phyloP scores from a whole-genome alignment of 2,797 vertebrate species.

The Alca torda region DNA sequence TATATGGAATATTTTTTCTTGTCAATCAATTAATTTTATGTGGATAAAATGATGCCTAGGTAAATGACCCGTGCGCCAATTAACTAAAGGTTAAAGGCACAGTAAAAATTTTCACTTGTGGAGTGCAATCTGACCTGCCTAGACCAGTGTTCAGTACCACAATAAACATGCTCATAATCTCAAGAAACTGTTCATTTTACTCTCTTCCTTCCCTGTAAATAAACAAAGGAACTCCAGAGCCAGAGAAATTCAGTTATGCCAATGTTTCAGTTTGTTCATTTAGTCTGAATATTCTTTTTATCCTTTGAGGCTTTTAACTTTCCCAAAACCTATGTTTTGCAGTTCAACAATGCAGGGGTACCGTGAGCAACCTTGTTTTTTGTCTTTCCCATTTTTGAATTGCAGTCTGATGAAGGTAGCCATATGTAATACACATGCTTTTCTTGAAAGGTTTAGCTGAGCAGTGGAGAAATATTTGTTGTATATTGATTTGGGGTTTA shows the following conservation, averaged over 20 bases:
- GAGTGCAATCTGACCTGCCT: not conserved
- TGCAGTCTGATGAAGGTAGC: not conserved
- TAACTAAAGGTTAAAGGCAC: not conserved
- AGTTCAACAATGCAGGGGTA: not conserved
- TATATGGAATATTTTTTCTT: not conserved
- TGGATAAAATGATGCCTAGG: not conserved
- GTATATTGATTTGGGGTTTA: not conserved
- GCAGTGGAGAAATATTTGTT: not conserved
- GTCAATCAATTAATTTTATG: not conserved
- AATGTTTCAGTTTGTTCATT: not conserved
- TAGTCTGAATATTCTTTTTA: not conserved
- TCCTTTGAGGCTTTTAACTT: slow-evolving; percentile 1
- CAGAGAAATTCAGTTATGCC: not conserved
- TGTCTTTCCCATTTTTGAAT: slow-evolving; percentile 4
- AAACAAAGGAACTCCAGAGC: not conserved
- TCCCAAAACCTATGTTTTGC: not conserved
- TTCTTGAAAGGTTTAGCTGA: not conserved
- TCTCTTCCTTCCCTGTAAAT: not conserved
- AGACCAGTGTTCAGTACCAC: not conserved
- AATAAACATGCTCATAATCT: not conserved
- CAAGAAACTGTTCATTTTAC: not conserved
- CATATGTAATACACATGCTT: not conserved
- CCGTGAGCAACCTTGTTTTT: not conserved
- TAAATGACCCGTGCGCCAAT: not conserved
- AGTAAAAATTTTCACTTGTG: not conserved